Evolutionary conservation across 1,140 invertebrate genomes (phyloP).

Genomic region (Drosophila melanogaster): Release_6_plus_ISO1_MT NC_004354.4:5146501-5147000

Average conservation of each 20-base stretch:
- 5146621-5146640: constrained; percentile 8
- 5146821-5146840: constrained; percentile 24
- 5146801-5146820: constrained; percentile 26
- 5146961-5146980: neutral
- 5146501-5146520: constrained; percentile 15
- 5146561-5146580: constrained; percentile 58
- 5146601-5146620: constrained; percentile 7
- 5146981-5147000: constrained; percentile 69
- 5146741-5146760: constrained; percentile 82
- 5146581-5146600: constrained; percentile 57
- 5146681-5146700: constrained; percentile 48
- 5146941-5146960: neutral
- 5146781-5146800: constrained; percentile 42
- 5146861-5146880: too few relatives aligned
- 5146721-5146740: constrained; percentile 40
- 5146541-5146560: constrained; percentile 69
- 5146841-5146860: too few relatives aligned
- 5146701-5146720: constrained; percentile 27
- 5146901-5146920: neutral
- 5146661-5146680: constrained; percentile 74
- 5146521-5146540: constrained; percentile 16
- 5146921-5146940: neutral
- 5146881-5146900: neutral
- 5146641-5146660: neutral
- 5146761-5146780: constrained; percentile 83